Evolutionary conservation across 23 tunicate genomes (phyloP).

Genomic region (Botrylloides violaceus): DNA sequence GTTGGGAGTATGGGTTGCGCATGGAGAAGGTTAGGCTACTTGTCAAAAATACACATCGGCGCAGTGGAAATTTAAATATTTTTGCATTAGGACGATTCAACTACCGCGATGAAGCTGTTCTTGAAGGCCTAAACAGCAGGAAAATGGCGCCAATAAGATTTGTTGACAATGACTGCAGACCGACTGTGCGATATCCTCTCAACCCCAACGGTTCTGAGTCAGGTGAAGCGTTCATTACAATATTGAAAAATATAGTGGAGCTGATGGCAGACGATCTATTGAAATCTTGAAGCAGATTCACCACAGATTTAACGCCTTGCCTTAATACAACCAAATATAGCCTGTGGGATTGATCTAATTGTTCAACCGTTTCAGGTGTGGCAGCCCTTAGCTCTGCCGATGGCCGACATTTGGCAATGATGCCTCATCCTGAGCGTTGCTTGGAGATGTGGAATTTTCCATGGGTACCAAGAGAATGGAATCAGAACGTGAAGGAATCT

Average conservation of each 20-base stretch:
- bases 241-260: too few species aligned
- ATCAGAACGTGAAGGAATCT: constrained; percentile 8
- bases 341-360: too few species aligned
- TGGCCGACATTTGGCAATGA: constrained; percentile 83
- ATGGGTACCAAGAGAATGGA: constrained; percentile 45
- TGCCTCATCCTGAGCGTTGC: constrained; percentile 89
- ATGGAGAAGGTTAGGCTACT: constrained; percentile 75
- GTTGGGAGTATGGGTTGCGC: constrained; percentile 83
- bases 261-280: too few species aligned
- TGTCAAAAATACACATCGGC: not conserved
- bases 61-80: not conserved
- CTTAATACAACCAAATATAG: too few species aligned
- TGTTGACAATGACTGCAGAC: constrained; percentile 53
- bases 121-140: not conserved
- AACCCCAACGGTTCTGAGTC: constrained; percentile 77
- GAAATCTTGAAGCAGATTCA: too few species aligned
- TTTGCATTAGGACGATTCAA: constrained; percentile 36
- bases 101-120: constrained; percentile 13
- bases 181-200: constrained; percentile 51
- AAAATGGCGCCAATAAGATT: constrained; percentile 32
- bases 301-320: too few species aligned
- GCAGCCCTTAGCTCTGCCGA: constrained; percentile 77
- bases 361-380: too few species aligned
- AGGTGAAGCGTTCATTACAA: constrained; percentile 8
- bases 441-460: constrained; percentile 82